Evolutionary conservation across 2,888 invertebrate species (phyloP).

Genomic region (Chesias legatella): DNA sequence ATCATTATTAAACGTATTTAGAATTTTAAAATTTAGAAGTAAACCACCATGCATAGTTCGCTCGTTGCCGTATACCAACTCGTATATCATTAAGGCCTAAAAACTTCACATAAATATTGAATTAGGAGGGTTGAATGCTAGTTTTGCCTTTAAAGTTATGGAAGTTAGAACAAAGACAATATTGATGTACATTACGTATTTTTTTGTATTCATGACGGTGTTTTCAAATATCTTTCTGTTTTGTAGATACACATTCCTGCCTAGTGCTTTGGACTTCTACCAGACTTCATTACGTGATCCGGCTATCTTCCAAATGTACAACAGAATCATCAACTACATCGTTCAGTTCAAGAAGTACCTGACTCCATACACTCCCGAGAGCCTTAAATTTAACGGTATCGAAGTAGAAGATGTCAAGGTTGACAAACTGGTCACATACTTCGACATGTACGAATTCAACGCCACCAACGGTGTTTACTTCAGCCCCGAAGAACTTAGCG

Average conservation of each 20-base stretch:
- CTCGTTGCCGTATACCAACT: no score
- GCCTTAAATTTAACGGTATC: constrained; percentile 80
- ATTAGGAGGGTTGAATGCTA: no score
- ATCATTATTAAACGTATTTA: background rate
- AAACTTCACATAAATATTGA: no score
- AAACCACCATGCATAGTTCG: no score
- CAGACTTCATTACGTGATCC: constrained; percentile 86
- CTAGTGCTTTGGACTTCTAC: constrained; percentile 83
- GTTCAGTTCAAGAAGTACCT: constrained; percentile 81
- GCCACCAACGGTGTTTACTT: constrained; percentile 76
- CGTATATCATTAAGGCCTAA: no score
- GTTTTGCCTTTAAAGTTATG: no score
- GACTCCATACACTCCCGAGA: constrained; percentile 78
- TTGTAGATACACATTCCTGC: constrained; percentile 64
- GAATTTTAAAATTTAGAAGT: no score
- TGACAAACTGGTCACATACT: constrained; percentile 83
- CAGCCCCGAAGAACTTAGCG: constrained; percentile 46
- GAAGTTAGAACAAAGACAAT: no score
- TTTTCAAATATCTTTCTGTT: no score
- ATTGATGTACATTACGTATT: no score
- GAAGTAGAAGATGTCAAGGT: constrained; percentile 81
- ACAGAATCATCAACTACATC: constrained; percentile 79
- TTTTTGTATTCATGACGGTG: no score
- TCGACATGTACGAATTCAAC: constrained; percentile 83
- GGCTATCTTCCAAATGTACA: constrained; percentile 84